Evolutionary conservation across 2,797 vertebrate species (phyloP), one percentile per base, ranked within the genome.

Genomic region (Pseudopleuronectes americanus): DNA sequence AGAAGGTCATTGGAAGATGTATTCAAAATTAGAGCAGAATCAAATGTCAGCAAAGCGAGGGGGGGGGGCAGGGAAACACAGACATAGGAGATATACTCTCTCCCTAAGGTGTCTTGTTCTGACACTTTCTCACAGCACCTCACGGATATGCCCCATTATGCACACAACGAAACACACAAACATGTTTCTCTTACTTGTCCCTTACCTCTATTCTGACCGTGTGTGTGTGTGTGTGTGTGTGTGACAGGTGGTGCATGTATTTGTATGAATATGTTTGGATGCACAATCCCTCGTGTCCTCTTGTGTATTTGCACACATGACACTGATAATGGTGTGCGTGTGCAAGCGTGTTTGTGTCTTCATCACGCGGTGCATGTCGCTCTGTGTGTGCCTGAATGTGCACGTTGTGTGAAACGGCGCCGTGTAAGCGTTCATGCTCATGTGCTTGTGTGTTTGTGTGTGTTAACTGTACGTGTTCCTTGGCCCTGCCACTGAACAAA

Each of bases 401-500:
- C 2, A 19, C 13, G 4, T 16, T 43, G 43, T 41, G 31, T 47
- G 21, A 70, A 26, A 57, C 38, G 28, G 21, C 56, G 52, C 10
- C 19, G 49, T 31, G 22, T 56, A 24, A 75, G 54, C 16, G 0
- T 36, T 45, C 47, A 48, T 48, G 47, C 19, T 21, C 14, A 8
- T 8, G 23, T 54, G 66, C 60, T 57, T 72, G 53, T 61, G 54
- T 64, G 28, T 23, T 16, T 70, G 81, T 65, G 68, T 45, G 26
- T 33, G 68, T 23, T 87, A 80, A 79, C 81, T 57, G 71, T 79
- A 81, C 49, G 67, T 87, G 88, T 89, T 93, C 85, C 54, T 85
- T 61, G 74, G 66, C 87, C 87, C 90, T 89, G 68, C 88, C 81
- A 45, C 89, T 92, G 92, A 93, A 94, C 92, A 93, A 94, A 94